Conservation (phyloP, 2,888 invertebrate species). For the Brachyopa scutellaris region DNA sequence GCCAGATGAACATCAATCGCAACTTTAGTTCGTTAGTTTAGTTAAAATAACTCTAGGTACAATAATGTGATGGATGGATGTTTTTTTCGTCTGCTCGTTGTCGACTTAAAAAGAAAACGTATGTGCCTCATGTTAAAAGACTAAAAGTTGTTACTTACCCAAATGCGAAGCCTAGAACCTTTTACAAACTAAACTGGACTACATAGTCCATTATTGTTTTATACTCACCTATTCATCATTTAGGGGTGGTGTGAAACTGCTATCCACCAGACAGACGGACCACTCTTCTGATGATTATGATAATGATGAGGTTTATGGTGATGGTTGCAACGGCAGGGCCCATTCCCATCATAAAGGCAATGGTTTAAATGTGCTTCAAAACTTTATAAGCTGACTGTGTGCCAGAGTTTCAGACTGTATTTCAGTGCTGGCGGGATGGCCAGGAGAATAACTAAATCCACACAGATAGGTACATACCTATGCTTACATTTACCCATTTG, state of each 20-base stretch:
- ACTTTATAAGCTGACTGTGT: conserved; percentile 41
- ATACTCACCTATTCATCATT: conserved; percentile 6
- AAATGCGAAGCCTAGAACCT: background rate
- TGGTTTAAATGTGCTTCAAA: conserved; percentile 25
- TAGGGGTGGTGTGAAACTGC: background rate
- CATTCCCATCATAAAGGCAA: conserved; percentile 21
- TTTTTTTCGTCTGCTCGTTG: too few species aligned
- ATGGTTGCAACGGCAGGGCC: background rate
- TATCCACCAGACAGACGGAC: conserved; percentile 7
- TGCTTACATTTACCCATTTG: background rate
- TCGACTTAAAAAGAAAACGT: background rate
- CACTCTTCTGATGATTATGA: conserved; percentile 30
- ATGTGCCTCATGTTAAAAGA: background rate
- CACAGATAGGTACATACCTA: background rate
- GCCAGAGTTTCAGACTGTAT: conserved; percentile 17
- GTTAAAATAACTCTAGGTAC: too few species aligned
- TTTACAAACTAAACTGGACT: conserved; percentile 3
- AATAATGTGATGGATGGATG: too few species aligned
- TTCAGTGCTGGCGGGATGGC: background rate
- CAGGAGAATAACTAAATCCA: background rate
- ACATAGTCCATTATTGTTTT: conserved; percentile 25
- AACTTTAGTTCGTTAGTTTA: too few species aligned
- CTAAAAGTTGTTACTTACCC: conserved; percentile 7
- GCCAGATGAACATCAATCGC: too few species aligned
- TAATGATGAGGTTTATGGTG: conserved; percentile 36